Evolutionary conservation across 2,113 vertebrate species (phyloP).

Genomic region (Cairina moschata): DNA sequence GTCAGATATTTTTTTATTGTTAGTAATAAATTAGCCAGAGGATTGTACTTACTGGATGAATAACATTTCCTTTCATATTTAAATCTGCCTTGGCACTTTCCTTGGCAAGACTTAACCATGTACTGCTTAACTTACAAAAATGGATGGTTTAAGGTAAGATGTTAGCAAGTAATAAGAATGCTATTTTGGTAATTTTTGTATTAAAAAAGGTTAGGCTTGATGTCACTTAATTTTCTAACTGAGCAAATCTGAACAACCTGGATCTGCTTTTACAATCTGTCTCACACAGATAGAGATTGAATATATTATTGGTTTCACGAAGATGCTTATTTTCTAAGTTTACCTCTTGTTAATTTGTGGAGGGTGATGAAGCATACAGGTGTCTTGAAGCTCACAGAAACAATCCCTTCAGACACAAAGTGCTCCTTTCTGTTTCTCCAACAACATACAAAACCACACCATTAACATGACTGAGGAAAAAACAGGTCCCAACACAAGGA

Average conservation of each 20-base stretch:
- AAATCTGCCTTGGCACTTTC: not conserved
- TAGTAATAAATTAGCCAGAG: not conserved
- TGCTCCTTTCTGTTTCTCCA: not conserved
- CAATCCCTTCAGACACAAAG: not conserved
- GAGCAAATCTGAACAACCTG: constrained; percentile 42
- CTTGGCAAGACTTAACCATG: constrained; percentile 8
- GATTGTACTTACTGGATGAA: not conserved
- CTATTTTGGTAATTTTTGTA: constrained; percentile 1
- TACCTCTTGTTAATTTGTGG: not conserved
- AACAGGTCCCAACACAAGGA: not conserved
- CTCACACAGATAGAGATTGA: not conserved
- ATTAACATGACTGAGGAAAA: not conserved
- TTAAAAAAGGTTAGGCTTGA: constrained; percentile 48
- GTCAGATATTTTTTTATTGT: not conserved
- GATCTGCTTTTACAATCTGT: constrained; percentile 38
- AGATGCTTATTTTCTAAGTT: constrained; percentile 28
- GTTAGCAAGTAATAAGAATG: not conserved
- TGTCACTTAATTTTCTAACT: constrained; percentile 61
- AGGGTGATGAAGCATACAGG: not conserved
- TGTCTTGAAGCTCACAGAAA: not conserved
- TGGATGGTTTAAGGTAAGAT: not conserved
- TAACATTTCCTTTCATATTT: not conserved
- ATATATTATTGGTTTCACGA: constrained; percentile 22
- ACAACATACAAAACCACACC: not conserved
- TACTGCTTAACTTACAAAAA: not conserved